phyloP scores from a whole-genome alignment of 2,888 invertebrate species.

The Metellina segmentata region DNA sequence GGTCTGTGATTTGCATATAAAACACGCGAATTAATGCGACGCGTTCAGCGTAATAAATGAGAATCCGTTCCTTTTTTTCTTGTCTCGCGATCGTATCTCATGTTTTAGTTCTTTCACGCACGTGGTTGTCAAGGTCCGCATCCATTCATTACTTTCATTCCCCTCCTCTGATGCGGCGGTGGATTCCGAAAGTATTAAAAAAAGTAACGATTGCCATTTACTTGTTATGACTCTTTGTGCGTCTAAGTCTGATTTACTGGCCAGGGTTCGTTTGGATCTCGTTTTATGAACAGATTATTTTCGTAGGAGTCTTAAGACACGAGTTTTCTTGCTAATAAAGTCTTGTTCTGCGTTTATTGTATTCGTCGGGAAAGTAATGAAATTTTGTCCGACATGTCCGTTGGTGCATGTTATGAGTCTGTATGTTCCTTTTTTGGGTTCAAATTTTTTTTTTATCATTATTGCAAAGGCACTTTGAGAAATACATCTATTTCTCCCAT shows the following conservation, averaged over 20 bases:
- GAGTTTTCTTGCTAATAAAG: too few species aligned
- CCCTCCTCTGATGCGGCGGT: not conserved
- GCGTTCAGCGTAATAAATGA: slow-evolving; percentile 8
- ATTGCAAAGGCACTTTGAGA: too few species aligned
- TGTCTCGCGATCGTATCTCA: not conserved
- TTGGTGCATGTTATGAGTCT: not conserved
- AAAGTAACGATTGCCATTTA: not conserved
- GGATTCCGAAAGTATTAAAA: not conserved
- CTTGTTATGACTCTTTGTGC: slow-evolving; percentile 31
- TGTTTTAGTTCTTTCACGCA: not conserved
- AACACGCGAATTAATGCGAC: not conserved
- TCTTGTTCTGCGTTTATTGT: too few species aligned
- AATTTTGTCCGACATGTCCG: too few species aligned
- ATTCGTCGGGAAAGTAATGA: too few species aligned
- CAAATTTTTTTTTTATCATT: too few species aligned
- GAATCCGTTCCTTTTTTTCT: not conserved
- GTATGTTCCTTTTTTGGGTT: not conserved
- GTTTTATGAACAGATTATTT: too few species aligned
- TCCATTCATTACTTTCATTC: not conserved
- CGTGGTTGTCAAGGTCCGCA: not conserved
- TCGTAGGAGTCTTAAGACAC: too few species aligned
- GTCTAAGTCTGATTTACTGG: slow-evolving; percentile 19
- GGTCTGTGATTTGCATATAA: slow-evolving; percentile 26
- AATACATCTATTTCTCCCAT: too few species aligned
- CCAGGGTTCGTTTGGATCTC: too few species aligned